Base-by-base conservation (phyloP, 2,113 vertebrate genomes). In the Macquaria ambigua region DNA sequence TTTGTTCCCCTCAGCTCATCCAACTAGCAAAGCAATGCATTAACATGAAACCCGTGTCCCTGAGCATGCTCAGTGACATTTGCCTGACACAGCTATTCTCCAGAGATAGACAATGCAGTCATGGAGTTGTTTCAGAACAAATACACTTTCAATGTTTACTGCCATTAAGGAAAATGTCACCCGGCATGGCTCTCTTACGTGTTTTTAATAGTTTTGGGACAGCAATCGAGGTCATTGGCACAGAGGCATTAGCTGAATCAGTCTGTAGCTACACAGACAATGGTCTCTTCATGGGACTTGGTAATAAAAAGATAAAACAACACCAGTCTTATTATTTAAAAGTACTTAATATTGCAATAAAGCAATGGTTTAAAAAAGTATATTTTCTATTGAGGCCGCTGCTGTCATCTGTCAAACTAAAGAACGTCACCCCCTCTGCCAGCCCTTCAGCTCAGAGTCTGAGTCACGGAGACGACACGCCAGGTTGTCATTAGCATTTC, bases 401-500 rank as follows among this genome's bases (percentile, higher is more conserved):
- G 18, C 43, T 28, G 34, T 56, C 46, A 48, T 48, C 21, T 9
- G 8, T 77, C 58, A 86, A 68, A 58, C 50, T 50, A 4, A 20
- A 77, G 21, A 79, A 50, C 5, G 8, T 41, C 69, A 28, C 28
- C 43, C 48, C 8, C 25, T 63, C 66, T 23, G 15, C 25, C 28
- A 39, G 63, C n/a, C 53, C 41, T 74, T 21, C 3, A 34, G 64
- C 62, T 70, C 66, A 21, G 21, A 73, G 34, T 72, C 72, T 82
- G 76, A 88, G 28, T 88, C 77, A 85, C 3, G 21, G 34, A 48
- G 78, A 68, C 3, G 20, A 1, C 25, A 43, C 11, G 62, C 52
- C 76, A 56, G 70, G 77, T 34, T 81, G 46, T 71, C 61, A 48
- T 84, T 50, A 73, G 55, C 59, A 34, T 82, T 76, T 78, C 74